These are phyloP conservation scores for Congeria kusceri DNA, from an alignment of 2,888 invertebrate genomes.

Conservation along the genomic window DNA sequence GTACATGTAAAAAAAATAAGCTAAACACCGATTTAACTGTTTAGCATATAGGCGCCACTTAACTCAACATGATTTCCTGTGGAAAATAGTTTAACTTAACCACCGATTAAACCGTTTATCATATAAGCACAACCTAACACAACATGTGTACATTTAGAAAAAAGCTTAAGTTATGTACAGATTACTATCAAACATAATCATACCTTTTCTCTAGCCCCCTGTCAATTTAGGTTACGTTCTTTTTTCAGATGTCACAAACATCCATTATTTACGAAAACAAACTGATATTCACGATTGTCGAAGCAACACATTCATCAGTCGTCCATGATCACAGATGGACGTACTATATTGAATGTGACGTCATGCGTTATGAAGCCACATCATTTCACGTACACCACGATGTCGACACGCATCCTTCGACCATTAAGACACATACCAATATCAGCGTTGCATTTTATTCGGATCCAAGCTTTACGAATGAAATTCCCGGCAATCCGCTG, in stretches of 20 bases:
- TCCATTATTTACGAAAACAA: conserved; percentile 6
- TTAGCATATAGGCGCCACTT: too few relatives aligned
- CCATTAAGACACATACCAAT: neutral
- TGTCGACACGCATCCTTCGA: conserved; percentile 2
- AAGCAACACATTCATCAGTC: conserved; percentile 5
- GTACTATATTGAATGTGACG: conserved; percentile 24
- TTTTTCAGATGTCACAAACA: conserved; percentile 17
- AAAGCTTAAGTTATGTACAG: neutral
- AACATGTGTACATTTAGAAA: too few relatives aligned
- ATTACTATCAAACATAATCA: neutral
- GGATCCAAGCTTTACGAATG: conserved; percentile 1
- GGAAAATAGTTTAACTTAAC: too few relatives aligned
- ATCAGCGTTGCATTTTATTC: conserved; percentile 16
- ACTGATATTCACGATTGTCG: conserved; percentile 12
- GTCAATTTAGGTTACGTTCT: too few relatives aligned
- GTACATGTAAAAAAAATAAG: too few relatives aligned
- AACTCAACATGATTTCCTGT: neutral
- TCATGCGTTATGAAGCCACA: conserved; percentile 1
- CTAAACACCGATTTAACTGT: neutral
- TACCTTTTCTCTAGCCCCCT: too few relatives aligned
- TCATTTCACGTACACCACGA: conserved; percentile 20
- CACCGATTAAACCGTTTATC: too few relatives aligned
- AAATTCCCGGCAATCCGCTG: neutral
- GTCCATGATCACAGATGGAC: conserved; percentile 22
- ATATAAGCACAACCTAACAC: neutral